Evolutionary conservation across 2,797 vertebrate genomes (phyloP).

Genomic region (Phataginus tetradactyla): DNA sequence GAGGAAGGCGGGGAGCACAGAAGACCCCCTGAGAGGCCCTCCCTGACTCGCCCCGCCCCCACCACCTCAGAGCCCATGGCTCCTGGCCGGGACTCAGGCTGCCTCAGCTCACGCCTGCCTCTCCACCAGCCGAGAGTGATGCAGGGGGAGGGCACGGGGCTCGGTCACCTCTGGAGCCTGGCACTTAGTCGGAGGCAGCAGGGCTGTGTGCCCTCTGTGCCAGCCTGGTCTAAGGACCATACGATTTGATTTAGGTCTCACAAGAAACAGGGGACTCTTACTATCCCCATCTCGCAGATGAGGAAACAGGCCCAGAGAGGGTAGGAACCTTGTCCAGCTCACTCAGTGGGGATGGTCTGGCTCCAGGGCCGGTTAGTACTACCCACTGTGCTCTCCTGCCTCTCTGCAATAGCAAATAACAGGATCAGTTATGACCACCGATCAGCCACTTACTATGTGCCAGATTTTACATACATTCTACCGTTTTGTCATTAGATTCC

Average conservation of each 20-base stretch:
- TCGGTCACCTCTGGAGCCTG: background rate
- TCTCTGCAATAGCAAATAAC: background rate
- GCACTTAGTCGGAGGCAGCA: background rate
- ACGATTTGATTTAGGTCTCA: background rate
- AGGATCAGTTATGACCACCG: too few relatives aligned
- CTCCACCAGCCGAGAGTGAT: fast-evolving
- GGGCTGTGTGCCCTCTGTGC: background rate
- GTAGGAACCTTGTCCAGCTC: background rate
- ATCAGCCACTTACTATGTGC: fast-evolving
- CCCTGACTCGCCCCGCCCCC: background rate
- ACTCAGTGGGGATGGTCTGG: background rate
- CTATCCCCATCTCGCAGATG: background rate
- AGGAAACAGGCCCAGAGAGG: background rate
- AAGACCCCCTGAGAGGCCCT: background rate
- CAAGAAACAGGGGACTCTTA: background rate
- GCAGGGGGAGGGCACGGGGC: fast-evolving
- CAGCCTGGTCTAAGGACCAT: background rate
- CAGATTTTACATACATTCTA: background rate
- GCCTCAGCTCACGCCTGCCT: background rate
- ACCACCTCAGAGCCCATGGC: background rate
- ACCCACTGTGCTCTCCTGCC: background rate
- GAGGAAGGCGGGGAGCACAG: background rate
- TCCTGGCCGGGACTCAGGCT: fast-evolving
- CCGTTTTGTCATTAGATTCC: background rate
- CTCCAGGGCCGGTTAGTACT: background rate